Conservation (phyloP, 2,113 vertebrate species). For the Osmerus mordax region DNA sequence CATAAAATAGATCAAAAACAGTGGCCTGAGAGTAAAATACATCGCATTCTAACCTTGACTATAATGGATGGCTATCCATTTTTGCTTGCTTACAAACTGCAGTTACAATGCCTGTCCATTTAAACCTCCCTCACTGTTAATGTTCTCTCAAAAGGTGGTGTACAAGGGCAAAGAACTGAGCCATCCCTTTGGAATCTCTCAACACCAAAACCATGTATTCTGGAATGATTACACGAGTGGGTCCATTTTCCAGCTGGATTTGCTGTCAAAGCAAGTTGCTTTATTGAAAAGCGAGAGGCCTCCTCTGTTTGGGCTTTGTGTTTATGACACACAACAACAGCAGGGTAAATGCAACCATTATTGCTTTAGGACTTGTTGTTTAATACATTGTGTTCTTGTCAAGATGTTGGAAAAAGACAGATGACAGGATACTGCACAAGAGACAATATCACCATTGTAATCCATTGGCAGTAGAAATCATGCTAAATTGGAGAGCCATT, state of each 20-base stretch:
- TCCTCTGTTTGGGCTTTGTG: conserved; percentile 83
- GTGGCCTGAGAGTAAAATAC: too few species aligned
- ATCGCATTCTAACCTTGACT: too few species aligned
- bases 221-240: conserved; percentile 90
- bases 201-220: conserved; percentile 77
- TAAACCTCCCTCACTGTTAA: not conserved
- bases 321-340: conserved; percentile 84
- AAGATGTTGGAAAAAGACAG: too few species aligned
- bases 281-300: conserved; percentile 79
- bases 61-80: too few species aligned
- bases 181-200: conserved; percentile 83
- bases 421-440: too few species aligned
- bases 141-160: conserved; percentile 72
- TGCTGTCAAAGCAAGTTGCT: conserved; percentile 71
- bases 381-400: too few species aligned
- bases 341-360: conserved; percentile 72
- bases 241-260: conserved; percentile 83
- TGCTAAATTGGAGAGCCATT: too few species aligned
- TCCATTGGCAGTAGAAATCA: too few species aligned
- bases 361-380: too few species aligned
- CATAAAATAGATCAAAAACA: too few species aligned
- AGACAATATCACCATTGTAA: too few species aligned
- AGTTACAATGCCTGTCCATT: not conserved
- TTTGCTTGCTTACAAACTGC: too few species aligned
- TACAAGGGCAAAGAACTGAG: conserved; percentile 83